Conservation (phyloP, 1,140 invertebrate genomes). For the Drosophila nannoptera region DNA sequence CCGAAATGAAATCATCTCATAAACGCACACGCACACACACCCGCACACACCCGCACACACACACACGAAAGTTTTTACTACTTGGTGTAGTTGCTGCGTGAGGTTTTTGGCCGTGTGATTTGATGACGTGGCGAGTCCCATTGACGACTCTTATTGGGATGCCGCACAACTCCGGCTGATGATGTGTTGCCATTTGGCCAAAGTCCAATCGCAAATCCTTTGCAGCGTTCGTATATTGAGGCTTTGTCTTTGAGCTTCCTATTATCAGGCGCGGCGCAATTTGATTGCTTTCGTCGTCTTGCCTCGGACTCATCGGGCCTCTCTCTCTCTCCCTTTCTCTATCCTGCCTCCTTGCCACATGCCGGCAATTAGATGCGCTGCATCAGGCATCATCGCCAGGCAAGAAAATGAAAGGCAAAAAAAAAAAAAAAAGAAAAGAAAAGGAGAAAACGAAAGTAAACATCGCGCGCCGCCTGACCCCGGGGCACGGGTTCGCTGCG, state of each 20-base stretch:
- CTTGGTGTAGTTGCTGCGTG: constrained; percentile 60
- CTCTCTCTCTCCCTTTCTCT: constrained; percentile 45
- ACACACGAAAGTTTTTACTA: constrained; percentile 56
- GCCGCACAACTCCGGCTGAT: constrained; percentile 27
- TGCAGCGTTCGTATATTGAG: constrained; percentile 37
- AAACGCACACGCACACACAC: constrained; percentile 30
- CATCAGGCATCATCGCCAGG: constrained; percentile 26
- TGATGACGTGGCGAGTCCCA: constrained; percentile 60
- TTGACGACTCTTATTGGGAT: constrained; percentile 46
- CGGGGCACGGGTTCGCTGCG: constrained; percentile 24
- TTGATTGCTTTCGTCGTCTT: constrained; percentile 50
- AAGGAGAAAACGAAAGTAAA: constrained; percentile 63
- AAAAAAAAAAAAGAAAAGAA: no score
- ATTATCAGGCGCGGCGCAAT: constrained; percentile 20
- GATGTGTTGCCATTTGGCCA: constrained; percentile 51
- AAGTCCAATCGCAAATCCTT: constrained; percentile 55
- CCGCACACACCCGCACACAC: constrained; percentile 2
- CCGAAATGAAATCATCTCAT: constrained; percentile 64
- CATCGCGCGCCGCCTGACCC: neutral
- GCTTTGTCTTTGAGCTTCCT: constrained; percentile 42
- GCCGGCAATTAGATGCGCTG: constrained; percentile 61
- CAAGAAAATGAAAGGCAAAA: no score
- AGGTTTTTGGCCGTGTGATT: constrained; percentile 64
- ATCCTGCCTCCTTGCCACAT: constrained; percentile 33
- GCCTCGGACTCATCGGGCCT: constrained; percentile 34